Evolutionary conservation across 2,888 invertebrate species (phyloP), one percentile per base, ranked within the genome.

Genomic region (Pseudococcus longispinus): DNA sequence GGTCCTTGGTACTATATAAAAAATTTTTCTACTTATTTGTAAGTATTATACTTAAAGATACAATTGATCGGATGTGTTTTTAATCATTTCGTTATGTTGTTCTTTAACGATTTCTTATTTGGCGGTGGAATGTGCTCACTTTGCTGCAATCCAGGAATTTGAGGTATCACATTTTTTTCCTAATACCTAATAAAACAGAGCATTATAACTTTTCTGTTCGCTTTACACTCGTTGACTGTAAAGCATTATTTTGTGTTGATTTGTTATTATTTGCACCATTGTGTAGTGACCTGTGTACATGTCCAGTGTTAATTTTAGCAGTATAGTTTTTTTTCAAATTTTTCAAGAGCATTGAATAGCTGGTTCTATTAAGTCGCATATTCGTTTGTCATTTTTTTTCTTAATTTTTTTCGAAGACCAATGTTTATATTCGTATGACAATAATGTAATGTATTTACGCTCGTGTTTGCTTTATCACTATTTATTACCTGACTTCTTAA

Each of bases 81-180:
- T 90, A 90, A 89, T 90, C 89, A 90, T 91, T 93, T 92, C 93
- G 93, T 93, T 93, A 93, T 93, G 93, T 93, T 92, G 90, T 90
- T 90, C 90, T 90, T 90, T 80, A 80, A 90, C 90, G 90, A 90
- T 90, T 90, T 91, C 90, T 91, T 91, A 90, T 88, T 88, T 88
- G 87, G 88, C 87, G 88, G 91, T 94, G 93, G 93, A 93, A 92
- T 92, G 92, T 88, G 84, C 88, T 89, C 88, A 87, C 88, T 87
- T 88, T 88, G 88, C 88, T 89, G 93, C 93, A 93, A 93, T 92
- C 91, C 93, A 94, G 95, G 95, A 95, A 93, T 95, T 95, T 94
- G 95, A 95, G 95, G 95, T 95, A 95, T 84, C 83, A 70, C 70
- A 70, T 26, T 74, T 87, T 87, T 83, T 83, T 84, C 20, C 74